Conservation (phyloP, 2,888 invertebrate species). For the Epirrhoe alternata region DNA sequence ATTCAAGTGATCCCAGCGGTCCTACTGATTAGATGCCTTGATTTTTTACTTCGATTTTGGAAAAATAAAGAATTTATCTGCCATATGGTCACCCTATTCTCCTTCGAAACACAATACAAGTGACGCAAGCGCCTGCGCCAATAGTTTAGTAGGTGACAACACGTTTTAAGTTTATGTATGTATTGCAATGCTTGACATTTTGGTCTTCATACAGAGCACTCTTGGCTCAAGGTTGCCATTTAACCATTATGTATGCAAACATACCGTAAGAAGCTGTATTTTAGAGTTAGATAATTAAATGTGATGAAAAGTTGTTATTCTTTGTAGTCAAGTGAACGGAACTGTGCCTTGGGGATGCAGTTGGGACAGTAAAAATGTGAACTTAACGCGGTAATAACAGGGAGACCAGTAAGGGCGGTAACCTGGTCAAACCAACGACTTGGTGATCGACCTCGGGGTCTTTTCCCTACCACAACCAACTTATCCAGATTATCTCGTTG, state of each 20-base stretch:
- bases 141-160: slow-evolving; percentile 77
- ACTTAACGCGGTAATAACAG: no score
- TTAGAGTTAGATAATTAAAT: not conserved
- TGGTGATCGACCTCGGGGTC: no score
- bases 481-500: no score
- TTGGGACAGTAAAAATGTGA: no score
- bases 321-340: no score
- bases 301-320: no score
- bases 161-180: slow-evolving; percentile 49
- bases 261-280: not conserved
- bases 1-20: no score
- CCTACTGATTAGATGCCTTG: no score
- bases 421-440: no score
- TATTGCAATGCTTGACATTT: slow-evolving; percentile 75
- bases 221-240: slow-evolving; percentile 50
- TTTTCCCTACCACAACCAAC: no score
- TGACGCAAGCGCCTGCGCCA: slow-evolving; percentile 71
- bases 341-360: no score
- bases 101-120: slow-evolving; percentile 61
- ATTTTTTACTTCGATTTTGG: not conserved
- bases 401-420: no score
- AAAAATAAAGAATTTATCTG: not conserved
- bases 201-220: slow-evolving; percentile 47
- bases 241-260: slow-evolving; percentile 2
- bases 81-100: slow-evolving; percentile 57